These are phyloP conservation scores for Taenioides sp. DNA, from an alignment of 2,797 vertebrate genomes.

Conservation along the genomic window DNA sequence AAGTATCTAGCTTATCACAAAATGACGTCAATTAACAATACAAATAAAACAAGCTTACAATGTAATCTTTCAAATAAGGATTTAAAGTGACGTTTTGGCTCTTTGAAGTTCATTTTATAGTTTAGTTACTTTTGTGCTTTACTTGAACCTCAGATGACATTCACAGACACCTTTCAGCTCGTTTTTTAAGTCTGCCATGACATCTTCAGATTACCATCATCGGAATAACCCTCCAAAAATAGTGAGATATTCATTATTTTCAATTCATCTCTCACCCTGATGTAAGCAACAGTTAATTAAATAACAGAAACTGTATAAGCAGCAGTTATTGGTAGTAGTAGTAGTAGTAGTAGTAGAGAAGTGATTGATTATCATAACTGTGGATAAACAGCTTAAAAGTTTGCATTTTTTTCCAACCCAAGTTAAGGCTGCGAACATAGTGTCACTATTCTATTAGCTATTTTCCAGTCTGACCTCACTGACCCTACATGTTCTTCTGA, in stretches of 20 bases:
- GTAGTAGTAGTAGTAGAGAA: no score
- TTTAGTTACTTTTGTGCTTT: background rate
- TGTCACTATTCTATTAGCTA: background rate
- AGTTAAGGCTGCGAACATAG: background rate
- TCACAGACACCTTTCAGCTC: background rate
- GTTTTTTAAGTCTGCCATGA: background rate
- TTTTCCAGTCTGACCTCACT: background rate
- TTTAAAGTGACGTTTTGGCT: no score
- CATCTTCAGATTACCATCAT: no score
- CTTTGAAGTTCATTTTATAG: background rate
- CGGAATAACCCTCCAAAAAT: no score
- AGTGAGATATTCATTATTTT: no score
- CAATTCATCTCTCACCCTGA: no score
- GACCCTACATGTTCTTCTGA: constrained; percentile 17
- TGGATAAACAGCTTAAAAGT: background rate
- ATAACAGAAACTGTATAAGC: background rate
- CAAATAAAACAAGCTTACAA: no score
- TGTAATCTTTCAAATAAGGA: no score
- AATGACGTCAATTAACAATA: no score
- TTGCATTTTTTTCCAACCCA: background rate
- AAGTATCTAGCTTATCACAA: no score
- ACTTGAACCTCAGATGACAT: background rate
- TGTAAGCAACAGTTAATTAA: no score
- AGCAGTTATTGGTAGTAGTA: background rate
- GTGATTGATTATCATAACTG: background rate